phyloP scores from a whole-genome alignment of 2,888 invertebrate genomes.

The Drosophila paranaensis region DNA sequence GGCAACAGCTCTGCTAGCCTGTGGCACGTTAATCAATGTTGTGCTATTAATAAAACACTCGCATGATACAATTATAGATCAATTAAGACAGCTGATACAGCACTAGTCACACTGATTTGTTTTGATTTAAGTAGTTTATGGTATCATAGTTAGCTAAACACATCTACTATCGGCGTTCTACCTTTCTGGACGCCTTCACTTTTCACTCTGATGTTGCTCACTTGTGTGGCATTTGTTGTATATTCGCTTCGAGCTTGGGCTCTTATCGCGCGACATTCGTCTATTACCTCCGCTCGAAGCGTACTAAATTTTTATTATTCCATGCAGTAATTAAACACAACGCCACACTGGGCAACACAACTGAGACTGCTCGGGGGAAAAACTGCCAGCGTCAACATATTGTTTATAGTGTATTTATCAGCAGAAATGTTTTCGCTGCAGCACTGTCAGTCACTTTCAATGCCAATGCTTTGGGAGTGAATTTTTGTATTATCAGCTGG shows the following conservation, averaged over 20 bases:
- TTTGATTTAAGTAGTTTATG: constrained; percentile 1
- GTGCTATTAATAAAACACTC: constrained; percentile 28
- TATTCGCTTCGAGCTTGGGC: not conserved
- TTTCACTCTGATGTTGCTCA: constrained; percentile 29
- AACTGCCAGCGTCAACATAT: constrained; percentile 22
- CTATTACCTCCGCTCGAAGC: constrained; percentile 32
- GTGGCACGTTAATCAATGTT: constrained; percentile 12
- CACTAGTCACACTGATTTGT: constrained; percentile 4
- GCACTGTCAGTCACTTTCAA: constrained; percentile 33
- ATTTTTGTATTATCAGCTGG: constrained; percentile 46
- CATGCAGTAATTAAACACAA: constrained; percentile 34
- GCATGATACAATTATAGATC: constrained; percentile 22
- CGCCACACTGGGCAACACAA: constrained; percentile 38
- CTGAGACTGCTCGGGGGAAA: not conserved
- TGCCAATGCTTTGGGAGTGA: constrained; percentile 12
- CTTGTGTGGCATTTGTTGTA: constrained; percentile 3
- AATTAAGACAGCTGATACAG: constrained; percentile 34
- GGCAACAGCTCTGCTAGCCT: not conserved
- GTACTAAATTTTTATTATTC: constrained; percentile 41
- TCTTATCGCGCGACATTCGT: constrained; percentile 48
- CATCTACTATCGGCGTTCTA: constrained; percentile 1
- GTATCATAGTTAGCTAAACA: not conserved
- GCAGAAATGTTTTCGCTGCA: not conserved
- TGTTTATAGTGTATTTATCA: constrained; percentile 12
- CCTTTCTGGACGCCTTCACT: constrained; percentile 37